Base-by-base conservation (phyloP, 2,113 vertebrate species). In the Melanerpes formicivorus region DNA sequence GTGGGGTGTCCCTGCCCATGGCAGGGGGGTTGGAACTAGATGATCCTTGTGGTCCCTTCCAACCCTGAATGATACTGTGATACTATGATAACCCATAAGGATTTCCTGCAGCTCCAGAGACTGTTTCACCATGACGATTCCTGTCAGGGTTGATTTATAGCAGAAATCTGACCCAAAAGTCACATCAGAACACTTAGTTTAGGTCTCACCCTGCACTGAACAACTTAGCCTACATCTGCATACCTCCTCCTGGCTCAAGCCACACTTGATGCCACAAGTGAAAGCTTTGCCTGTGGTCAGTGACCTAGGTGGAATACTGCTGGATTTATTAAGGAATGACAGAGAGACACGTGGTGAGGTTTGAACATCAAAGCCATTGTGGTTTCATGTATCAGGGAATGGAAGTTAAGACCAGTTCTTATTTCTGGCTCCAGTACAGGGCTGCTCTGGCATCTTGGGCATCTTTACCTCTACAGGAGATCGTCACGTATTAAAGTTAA, bases 331-430 rank as follows among this genome's bases (percentile, higher is more conserved):
- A 67, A 48, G 84, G 82, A 76, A 71, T 79, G 89, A 89, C 54
- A 92, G 69, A 48, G 29, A 77, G 79, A 82, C 44, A 70, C n/a
- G 30, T 3, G n/a, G 59, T 4, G 15, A 93, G 42, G 60, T 88
- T 82, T 48, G 50, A 84, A 81, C 56, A 50, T 73, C 44, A 79
- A 58, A 88, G 80, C 37, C 64, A 80, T 32, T 85, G 71, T 72
- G 84, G 88, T 92, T 95, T 94, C 80, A 73, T 40, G 66, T 87
- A 18, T 84, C 91, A 82, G 63, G 55, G 72, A 82, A 59, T 71
- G 10, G 42, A 69, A 90, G 30, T 34, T 52, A 84, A 48, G 69
- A 52, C 46, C 40, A 64, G 60, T 44, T 94, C 67, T 78, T 87
- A 18, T 72, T 90, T 87, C 72, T 92, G 87, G 32, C 58, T 75